Conservation (phyloP, 2,888 invertebrate species). For the Parnassius apollo region DNA sequence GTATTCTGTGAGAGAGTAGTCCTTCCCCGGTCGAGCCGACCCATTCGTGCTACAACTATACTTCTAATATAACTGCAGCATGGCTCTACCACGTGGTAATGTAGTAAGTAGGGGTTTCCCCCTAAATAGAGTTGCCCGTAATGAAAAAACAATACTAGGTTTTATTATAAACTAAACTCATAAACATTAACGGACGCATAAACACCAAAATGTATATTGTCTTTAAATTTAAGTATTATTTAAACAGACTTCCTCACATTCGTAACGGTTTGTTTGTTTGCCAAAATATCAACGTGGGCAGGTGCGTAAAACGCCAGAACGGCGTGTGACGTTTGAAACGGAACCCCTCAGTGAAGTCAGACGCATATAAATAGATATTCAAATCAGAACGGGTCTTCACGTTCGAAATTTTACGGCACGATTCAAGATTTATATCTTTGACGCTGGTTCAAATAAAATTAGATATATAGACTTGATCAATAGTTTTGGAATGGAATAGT, state of each 20-base stretch:
- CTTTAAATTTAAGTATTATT: background rate
- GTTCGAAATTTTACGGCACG: conserved; percentile 54
- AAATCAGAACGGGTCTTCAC: conserved; percentile 51
- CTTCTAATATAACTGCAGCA: no score
- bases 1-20: no score
- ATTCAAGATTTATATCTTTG: conserved; percentile 43
- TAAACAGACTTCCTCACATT: conserved; percentile 12
- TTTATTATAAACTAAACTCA: no score
- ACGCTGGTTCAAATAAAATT: conserved; percentile 44
- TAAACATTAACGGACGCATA: no score
- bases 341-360: conserved; percentile 56
- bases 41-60: no score
- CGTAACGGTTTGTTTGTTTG: conserved; percentile 18
- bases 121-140: no score
- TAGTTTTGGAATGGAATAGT: background rate
- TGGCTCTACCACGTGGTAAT: no score
- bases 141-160: no score
- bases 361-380: conserved; percentile 64
- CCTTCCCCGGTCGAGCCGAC: no score
- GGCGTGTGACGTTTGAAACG: conserved; percentile 22
- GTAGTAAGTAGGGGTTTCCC: no score
- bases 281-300: conserved; percentile 16
- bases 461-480: conserved; percentile 22
- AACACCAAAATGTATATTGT: no score
- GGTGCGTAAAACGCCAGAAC: conserved; percentile 13